Percentiles rank a stretch among this genome's conserved stretches.
Conservation (phyloP, 2,888 invertebrate genomes). For the Caenorhabditis panamensis region DNA sequence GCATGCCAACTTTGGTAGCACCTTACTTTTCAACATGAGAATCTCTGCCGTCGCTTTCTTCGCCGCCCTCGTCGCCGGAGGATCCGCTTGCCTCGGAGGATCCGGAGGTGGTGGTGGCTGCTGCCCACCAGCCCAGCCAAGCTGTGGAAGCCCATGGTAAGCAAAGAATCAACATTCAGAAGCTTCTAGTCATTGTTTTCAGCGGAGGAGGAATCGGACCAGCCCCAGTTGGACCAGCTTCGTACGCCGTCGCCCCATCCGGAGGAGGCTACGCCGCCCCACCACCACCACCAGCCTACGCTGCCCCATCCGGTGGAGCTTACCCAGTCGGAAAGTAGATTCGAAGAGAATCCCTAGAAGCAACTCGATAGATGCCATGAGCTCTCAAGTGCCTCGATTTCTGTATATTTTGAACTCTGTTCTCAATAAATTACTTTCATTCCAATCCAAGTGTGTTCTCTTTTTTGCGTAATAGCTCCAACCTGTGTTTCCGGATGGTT, state of each 20-base stretch:
- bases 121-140: constrained; percentile 61
- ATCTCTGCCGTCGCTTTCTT: constrained; percentile 38
- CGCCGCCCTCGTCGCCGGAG: constrained; percentile 50
- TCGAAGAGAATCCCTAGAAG: background rate
- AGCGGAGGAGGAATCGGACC: constrained; percentile 53
- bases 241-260: constrained; percentile 19
- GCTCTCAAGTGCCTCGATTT: constrained; percentile 37
- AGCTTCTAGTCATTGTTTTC: constrained; percentile 14
- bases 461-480: no score
- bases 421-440: constrained; percentile 36
- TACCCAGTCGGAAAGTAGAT: constrained; percentile 51
- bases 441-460: background rate
- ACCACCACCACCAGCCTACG: constrained; percentile 40
- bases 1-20: constrained; percentile 47
- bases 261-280: constrained; percentile 24
- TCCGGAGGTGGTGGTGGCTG: constrained; percentile 59
- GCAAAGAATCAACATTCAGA: background rate
- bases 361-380: constrained; percentile 48
- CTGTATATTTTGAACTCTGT: constrained; percentile 47
- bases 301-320: constrained; percentile 38
- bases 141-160: constrained; percentile 63
- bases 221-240: constrained; percentile 46
- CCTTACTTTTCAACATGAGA: constrained; percentile 30
- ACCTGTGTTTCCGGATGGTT: background rate
- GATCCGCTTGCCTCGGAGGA: constrained; percentile 57